Conservation (phyloP, 2,113 vertebrate species). For the Chroicocephalus ridibundus region DNA sequence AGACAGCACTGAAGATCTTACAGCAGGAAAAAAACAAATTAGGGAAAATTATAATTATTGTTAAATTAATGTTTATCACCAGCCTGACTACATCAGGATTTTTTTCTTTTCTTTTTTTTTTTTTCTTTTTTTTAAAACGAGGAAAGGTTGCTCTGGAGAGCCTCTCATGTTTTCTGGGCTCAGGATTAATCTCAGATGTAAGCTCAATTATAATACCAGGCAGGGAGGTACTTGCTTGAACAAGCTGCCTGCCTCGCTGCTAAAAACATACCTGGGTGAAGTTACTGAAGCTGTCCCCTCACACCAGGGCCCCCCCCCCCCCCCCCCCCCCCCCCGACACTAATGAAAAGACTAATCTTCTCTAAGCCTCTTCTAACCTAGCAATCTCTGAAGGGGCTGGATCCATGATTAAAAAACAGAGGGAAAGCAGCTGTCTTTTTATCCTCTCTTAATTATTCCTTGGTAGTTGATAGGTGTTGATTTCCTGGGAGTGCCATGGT, state of each 20-base stretch:
- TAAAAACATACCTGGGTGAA: not conserved
- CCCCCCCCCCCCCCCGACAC: not conserved
- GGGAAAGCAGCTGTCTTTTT: slow-evolving; percentile 80
- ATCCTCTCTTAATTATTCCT: slow-evolving; percentile 73
- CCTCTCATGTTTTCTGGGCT: not conserved
- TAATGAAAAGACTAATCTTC: slow-evolving; percentile 81
- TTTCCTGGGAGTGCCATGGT: slow-evolving; percentile 59
- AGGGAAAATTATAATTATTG: not conserved
- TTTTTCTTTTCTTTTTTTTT: not conserved
- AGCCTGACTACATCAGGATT: not conserved
- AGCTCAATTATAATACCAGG: not conserved
- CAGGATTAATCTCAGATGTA: not conserved
- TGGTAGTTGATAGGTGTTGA: slow-evolving; percentile 58
- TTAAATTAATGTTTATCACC: not conserved
- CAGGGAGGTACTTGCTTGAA: not conserved
- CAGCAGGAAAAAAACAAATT: not conserved
- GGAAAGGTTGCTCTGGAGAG: not conserved
- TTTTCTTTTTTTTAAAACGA: not conserved
- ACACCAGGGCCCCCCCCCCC: too few species aligned
- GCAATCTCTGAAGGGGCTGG: slow-evolving; percentile 76
- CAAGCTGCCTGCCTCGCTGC: not conserved
- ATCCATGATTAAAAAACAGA: slow-evolving; percentile 80
- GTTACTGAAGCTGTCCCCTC: slow-evolving; percentile 42
- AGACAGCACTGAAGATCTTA: not conserved
- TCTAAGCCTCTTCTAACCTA: slow-evolving; percentile 77